Evolutionary conservation across 2,113 vertebrate species (phyloP).

Genomic region (Eleginops maclovinus): DNA sequence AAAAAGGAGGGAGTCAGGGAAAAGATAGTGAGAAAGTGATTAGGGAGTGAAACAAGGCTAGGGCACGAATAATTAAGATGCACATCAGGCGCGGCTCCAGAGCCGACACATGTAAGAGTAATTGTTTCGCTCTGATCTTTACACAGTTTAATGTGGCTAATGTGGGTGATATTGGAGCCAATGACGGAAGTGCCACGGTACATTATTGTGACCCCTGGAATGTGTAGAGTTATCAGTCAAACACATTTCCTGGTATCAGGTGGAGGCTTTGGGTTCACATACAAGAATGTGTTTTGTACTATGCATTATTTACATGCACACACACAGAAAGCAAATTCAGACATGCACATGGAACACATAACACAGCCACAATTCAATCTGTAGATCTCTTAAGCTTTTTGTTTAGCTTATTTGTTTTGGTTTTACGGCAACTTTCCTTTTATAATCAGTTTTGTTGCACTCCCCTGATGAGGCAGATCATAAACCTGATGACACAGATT

Average conservation of each 20-base stretch:
- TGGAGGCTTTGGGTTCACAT: conserved; percentile 35
- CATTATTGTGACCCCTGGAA: conserved; percentile 47
- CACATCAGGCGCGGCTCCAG: background rate
- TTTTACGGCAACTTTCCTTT: background rate
- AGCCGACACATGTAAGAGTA: background rate
- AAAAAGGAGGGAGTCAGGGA: conserved; percentile 44
- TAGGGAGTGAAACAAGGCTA: background rate
- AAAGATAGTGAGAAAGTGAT: conserved; percentile 50
- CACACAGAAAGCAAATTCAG: conserved; percentile 12
- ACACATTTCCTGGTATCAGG: conserved; percentile 48
- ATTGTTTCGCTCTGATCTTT: conserved; percentile 13
- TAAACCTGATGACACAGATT: background rate
- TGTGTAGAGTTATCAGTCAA: conserved; percentile 49
- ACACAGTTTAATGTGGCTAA: conserved; percentile 30
- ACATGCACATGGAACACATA: background rate
- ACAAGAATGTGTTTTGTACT: conserved; percentile 45
- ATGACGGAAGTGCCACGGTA: conserved; percentile 30
- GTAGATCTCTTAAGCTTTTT: background rate
- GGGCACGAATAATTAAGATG: background rate
- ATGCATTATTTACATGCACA: conserved; percentile 12
- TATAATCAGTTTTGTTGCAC: background rate
- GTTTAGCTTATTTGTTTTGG: background rate
- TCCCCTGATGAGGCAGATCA: background rate
- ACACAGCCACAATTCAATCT: background rate
- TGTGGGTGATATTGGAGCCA: conserved; percentile 5